Evolutionary conservation across 1,140 invertebrate genomes (phyloP).

Genomic region (Penaeus vannamei): DNA sequence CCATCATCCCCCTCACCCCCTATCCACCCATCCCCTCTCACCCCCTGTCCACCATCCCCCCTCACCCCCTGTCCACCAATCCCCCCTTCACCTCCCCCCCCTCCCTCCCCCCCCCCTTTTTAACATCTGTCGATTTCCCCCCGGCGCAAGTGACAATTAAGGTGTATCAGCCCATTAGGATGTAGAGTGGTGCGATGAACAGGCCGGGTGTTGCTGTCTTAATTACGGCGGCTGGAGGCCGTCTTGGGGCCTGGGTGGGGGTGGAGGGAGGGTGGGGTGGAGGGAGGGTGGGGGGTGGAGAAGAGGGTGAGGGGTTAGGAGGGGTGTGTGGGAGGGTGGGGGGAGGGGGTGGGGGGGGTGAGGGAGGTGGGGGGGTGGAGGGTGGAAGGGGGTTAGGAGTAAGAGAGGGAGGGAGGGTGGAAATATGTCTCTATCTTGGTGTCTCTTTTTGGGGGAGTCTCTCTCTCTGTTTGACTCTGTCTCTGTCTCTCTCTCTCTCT

Average conservation of each 20-base stretch:
- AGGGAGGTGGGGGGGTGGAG: too few species aligned
- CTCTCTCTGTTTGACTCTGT: not conserved
- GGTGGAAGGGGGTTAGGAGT: too few species aligned
- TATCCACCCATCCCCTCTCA: not conserved
- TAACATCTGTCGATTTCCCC: too few species aligned
- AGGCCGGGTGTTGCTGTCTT: not conserved
- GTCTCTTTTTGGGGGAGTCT: not conserved
- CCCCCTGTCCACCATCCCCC: not conserved
- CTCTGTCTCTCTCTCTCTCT: slow-evolving; percentile 23
- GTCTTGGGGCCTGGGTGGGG: not conserved
- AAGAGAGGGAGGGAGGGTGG: not conserved
- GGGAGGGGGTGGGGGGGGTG: not conserved
- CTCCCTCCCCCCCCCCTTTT: not conserved
- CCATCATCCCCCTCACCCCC: not conserved
- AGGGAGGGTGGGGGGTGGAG: not conserved
- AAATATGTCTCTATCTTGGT: not conserved
- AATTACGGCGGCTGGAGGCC: not conserved
- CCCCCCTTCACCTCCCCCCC: not conserved
- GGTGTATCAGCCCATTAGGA: too few species aligned
- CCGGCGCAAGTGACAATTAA: too few species aligned
- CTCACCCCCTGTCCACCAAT: too few species aligned
- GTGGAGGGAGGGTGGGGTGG: not conserved
- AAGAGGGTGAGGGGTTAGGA: not conserved
- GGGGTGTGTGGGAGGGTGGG: not conserved
- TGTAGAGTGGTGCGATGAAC: not conserved